These are phyloP conservation scores for Chalcosyrphus nemorum DNA, from an alignment of 2,888 invertebrate species.

Conservation along the genomic window DNA sequence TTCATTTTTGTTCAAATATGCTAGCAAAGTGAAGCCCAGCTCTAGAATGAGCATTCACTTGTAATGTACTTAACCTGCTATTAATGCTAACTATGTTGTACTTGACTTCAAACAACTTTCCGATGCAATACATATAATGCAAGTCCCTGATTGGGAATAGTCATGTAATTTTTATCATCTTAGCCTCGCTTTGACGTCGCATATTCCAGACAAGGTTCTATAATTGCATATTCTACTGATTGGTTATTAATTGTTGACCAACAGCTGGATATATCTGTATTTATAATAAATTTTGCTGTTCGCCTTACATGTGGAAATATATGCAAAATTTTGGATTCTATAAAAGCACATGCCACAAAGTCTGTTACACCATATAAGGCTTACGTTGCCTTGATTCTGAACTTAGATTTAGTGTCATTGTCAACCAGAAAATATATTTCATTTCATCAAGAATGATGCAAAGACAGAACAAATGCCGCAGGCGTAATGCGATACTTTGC, in stretches of 20 bases:
- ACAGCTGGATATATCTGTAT: background rate
- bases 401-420: slow-evolving; percentile 30
- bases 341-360: background rate
- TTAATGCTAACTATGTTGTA: too few species aligned
- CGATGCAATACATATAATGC: background rate
- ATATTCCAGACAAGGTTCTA: background rate
- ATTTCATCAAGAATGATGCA: background rate
- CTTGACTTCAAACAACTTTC: background rate
- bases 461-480: background rate
- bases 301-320: background rate
- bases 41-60: too few species aligned
- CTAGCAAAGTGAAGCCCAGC: too few species aligned
- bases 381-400: slow-evolving; percentile 19
- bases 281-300: background rate
- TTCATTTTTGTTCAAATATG: too few species aligned
- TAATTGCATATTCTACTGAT: background rate
- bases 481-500: background rate
- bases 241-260: background rate
- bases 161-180: background rate
- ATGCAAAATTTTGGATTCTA: background rate
- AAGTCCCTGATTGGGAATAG: too few species aligned
- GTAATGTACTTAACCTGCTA: too few species aligned
- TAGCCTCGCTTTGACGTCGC: background rate
- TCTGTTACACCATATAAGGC: background rate
- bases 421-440: background rate